Evolutionary conservation across 2,888 invertebrate genomes (phyloP).

Genomic region (Xanthorhoe designata): DNA sequence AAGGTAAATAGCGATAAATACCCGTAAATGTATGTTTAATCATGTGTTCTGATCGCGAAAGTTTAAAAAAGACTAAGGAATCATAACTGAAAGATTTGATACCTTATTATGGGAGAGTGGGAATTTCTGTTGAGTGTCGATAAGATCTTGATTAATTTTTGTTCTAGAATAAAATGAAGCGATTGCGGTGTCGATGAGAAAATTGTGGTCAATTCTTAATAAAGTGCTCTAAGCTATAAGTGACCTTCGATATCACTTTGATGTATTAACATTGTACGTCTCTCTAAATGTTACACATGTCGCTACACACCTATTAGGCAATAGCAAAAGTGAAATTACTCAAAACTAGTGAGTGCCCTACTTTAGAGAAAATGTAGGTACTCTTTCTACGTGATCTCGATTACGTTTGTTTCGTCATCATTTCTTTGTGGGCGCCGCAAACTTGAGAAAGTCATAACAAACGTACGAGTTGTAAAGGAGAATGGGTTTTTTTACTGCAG

Average conservation of each 20-base stretch:
- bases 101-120: neutral
- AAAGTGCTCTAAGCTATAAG: neutral
- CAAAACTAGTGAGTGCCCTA: conserved; percentile 69
- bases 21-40: too few relatives aligned
- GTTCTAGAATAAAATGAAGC: neutral
- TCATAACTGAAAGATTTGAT: too few relatives aligned
- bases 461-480: conserved; percentile 49
- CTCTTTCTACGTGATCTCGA: conserved; percentile 62
- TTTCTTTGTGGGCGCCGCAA: conserved; percentile 64
- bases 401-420: conserved; percentile 65
- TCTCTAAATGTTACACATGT: conserved; percentile 12
- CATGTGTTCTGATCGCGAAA: too few relatives aligned
- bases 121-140: neutral
- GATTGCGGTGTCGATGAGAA: too few relatives aligned
- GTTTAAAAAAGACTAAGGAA: too few relatives aligned
- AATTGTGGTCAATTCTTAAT: neutral
- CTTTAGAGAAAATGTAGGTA: conserved; percentile 48
- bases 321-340: conserved; percentile 64
- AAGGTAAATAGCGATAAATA: too few relatives aligned
- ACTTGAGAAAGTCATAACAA: conserved; percentile 68
- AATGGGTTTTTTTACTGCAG: conserved; percentile 34
- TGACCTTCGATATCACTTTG: conserved; percentile 16
- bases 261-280: conserved; percentile 9
- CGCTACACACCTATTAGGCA: conserved; percentile 38
- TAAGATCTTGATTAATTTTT: neutral